These are phyloP conservation scores for Piprites chloris DNA, from an alignment of 2,113 vertebrate genomes.

Conservation along the genomic window DNA sequence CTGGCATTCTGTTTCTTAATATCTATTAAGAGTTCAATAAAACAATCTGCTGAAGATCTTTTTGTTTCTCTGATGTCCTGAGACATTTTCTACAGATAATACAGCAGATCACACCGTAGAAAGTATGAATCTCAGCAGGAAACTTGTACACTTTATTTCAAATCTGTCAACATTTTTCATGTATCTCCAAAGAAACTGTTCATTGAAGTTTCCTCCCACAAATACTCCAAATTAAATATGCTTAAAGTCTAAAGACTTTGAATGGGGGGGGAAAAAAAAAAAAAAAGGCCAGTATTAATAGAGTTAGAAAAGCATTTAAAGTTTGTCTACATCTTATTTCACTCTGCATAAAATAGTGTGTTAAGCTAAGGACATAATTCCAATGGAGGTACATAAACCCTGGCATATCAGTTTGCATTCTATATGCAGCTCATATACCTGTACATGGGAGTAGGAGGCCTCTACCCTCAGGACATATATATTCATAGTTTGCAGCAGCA, in stretches of 20 bases:
- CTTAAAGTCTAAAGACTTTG: background rate
- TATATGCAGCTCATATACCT: background rate
- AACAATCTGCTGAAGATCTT: slow-evolving; percentile 44
- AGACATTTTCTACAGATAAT: slow-evolving; percentile 11
- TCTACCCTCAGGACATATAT: background rate
- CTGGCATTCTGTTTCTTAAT: slow-evolving; percentile 2
- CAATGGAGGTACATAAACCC: background rate
- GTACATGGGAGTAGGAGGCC: background rate
- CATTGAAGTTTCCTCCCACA: background rate
- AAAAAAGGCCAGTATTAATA: background rate
- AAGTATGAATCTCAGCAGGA: background rate
- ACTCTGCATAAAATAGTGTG: background rate
- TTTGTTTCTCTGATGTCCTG: slow-evolving; percentile 8
- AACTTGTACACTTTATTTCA: background rate
- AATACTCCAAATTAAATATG: background rate
- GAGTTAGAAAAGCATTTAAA: background rate
- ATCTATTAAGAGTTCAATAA: slow-evolving; percentile 15
- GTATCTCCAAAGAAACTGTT: background rate
- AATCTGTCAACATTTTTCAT: background rate
- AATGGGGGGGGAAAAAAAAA: background rate
- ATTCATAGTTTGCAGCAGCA: background rate
- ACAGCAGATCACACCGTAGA: background rate
- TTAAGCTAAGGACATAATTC: background rate
- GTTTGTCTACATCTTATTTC: background rate
- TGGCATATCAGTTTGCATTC: background rate